Percentiles rank a stretch among this genome's conserved stretches.
Evolutionary conservation across 2,888 invertebrate genomes (phyloP).

Genomic region (Coecobrya sp.): DNA sequence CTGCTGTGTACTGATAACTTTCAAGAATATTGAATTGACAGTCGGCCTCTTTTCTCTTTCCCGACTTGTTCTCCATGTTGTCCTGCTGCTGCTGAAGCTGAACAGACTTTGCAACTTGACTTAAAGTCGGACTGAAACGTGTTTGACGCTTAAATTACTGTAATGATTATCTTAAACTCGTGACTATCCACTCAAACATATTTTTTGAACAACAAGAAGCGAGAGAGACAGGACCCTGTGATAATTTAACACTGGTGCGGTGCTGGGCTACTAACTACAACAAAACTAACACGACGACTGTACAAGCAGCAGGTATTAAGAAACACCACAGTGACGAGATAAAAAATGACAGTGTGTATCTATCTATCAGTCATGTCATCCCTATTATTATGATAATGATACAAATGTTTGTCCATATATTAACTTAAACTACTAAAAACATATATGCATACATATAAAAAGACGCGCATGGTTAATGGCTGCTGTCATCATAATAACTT

Average conservation of each 20-base stretch:
- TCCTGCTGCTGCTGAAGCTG: not conserved
- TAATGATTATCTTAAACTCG: constrained; percentile 63
- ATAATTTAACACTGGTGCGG: not conserved
- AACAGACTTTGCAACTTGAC: constrained; percentile 9
- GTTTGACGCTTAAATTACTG: constrained; percentile 65
- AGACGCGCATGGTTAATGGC: not conserved
- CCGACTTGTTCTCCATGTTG: not conserved
- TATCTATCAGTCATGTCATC: constrained; percentile 49
- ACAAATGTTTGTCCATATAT: constrained; percentile 11
- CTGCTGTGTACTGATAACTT: not conserved
- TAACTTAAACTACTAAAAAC: not conserved
- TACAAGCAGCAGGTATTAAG: not conserved
- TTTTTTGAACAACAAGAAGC: not conserved
- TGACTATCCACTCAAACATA: constrained; percentile 73
- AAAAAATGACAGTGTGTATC: constrained; percentile 58
- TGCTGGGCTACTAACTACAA: not conserved
- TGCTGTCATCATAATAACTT: constrained; percentile 11
- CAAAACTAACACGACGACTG: not conserved
- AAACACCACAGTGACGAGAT: constrained; percentile 67
- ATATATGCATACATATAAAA: not conserved
- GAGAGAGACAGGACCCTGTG: not conserved
- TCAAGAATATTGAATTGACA: constrained; percentile 5
- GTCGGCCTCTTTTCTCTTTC: not conserved
- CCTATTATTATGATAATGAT: constrained; percentile 49
- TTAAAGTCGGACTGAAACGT: constrained; percentile 52